Evolutionary conservation across 2,888 invertebrate species (phyloP), one percentile per base, ranked within the genome.

Genomic region (Helleia helle): DNA sequence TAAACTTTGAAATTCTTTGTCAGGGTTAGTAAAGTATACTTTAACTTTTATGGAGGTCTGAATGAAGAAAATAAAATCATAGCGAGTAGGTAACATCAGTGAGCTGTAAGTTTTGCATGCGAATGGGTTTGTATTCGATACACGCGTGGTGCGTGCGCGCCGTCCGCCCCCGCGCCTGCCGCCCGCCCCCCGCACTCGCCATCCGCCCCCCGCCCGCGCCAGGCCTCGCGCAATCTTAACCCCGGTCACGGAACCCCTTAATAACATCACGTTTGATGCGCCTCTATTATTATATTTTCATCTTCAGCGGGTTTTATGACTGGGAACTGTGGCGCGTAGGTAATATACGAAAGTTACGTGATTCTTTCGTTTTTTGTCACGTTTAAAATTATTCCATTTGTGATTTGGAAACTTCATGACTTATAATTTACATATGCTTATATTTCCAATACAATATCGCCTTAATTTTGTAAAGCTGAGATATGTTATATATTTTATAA

Each of bases 181-280:
- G n/a, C n/a, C 43, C 40, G 44, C 42, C 41, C n/a, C n/a, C n/a
- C n/a, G n/a, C n/a, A n/a, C n/a, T n/a, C n/a, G n/a, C n/a, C n/a
- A n/a, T n/a, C n/a, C n/a, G n/a, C n/a, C n/a, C n/a, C 1, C 70
- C 68, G 69, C 67, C 64, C 63, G 11, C 59, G 60, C 46, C 44
- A 54, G 44, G 44, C 39, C 44, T 40, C 48, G 48, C 47, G 30
- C 51, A 60, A 66, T 75, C 67, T 54, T 57, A 48, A 79, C 62
- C 51, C 83, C 59, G 65, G 77, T 77, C 83, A 84, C 85, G 83
- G 68, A 71, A 64, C 59, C 66, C 67, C 68, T 74, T 84, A 83
- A 84, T 84, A 84, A 85, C 81, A 74, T 84, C 85, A 84, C 85
- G 85, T 85, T 83, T 84, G 81, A 85, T 85, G 79, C 73, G 74